Base-by-base conservation (phyloP, 1,140 invertebrate genomes). In the Colletes latitarsis region DNA sequence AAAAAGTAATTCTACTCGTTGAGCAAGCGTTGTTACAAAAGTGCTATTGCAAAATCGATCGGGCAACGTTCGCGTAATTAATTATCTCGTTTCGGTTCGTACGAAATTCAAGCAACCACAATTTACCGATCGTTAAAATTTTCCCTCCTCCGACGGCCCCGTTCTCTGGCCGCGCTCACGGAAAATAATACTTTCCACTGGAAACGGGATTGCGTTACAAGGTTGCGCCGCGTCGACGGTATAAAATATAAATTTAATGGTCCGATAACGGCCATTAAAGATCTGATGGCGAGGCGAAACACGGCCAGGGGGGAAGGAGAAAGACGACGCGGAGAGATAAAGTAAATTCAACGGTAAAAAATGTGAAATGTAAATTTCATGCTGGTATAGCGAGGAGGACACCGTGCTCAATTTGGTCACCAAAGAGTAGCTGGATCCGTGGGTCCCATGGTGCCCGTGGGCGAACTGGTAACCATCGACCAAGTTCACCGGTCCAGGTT, bases 401-500 rank as follows among this genome's bases (percentile, higher is more conserved):
- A 63, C 68, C 55, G 62, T 63, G 66, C 81, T 81, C 62, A 82
- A 85, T 86, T 85, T 85, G 83, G 80, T 79, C 75, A 77, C 14
- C 49, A 19, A 66, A 68, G 60, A 62, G 39, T 30, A 77, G 46
- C 30, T 10, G 15, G 64, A 46, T 58, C 30, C 58, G 66, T 30
- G 58, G 39, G 41, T 3, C 4, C 41, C 5, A 15, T 19, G 12
- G 21, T 15, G 4, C 0, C 52, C 55, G 84, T 86, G 76, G 84
- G 83, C 83, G 84, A 85, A 86, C 84, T 73, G 75, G 83, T 85
- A 73, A 17, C 62, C n/a, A 71, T 67, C 67, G 53, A 53, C 12
- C 77, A 53, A 67, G 70, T 75, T 78, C 58, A 63, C 67, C 39
- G 60, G 69, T 81, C 66, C 30, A 43, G 17, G 30, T 72, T 69